Evolutionary conservation across 2,888 invertebrate species (phyloP).

Genomic region (Drosophila helvetica): DNA sequence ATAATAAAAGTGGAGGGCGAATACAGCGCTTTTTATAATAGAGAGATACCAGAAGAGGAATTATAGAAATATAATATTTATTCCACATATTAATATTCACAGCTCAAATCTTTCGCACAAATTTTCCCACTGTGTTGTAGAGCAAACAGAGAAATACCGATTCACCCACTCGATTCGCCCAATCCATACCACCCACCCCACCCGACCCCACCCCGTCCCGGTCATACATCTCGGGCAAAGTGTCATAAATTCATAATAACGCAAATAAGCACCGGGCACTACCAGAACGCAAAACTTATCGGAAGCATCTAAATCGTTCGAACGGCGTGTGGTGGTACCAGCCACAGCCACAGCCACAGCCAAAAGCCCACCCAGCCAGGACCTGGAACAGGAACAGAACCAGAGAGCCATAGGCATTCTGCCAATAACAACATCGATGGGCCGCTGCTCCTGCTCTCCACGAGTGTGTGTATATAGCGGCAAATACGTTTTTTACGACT

Average conservation of each 20-base stretch:
- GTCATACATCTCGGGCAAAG: slow-evolving; percentile 58
- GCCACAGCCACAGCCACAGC: slow-evolving; percentile 45
- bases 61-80: too few relatives aligned
- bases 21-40: too few relatives aligned
- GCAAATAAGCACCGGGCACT: slow-evolving; percentile 77
- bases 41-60: too few relatives aligned
- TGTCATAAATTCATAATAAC: slow-evolving; percentile 81
- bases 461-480: slow-evolving; percentile 54
- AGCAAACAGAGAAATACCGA: slow-evolving; percentile 6
- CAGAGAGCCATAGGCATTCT: slow-evolving; percentile 61
- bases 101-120: neutral
- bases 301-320: slow-evolving; percentile 73
- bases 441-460: slow-evolving; percentile 13
- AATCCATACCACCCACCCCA: slow-evolving; percentile 11
- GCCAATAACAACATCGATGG: slow-evolving; percentile 66
- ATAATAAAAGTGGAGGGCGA: too few relatives aligned
- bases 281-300: slow-evolving; percentile 65
- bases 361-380: neutral
- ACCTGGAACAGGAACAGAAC: neutral
- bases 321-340: slow-evolving; percentile 26
- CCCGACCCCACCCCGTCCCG: neutral
- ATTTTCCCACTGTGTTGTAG: slow-evolving; percentile 19
- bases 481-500: slow-evolving; percentile 81
- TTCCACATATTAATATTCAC: neutral
- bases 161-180: slow-evolving; percentile 28